phyloP scores from a whole-genome alignment of 1,140 invertebrate genomes.

The Anagrus nilaparvatae region DNA sequence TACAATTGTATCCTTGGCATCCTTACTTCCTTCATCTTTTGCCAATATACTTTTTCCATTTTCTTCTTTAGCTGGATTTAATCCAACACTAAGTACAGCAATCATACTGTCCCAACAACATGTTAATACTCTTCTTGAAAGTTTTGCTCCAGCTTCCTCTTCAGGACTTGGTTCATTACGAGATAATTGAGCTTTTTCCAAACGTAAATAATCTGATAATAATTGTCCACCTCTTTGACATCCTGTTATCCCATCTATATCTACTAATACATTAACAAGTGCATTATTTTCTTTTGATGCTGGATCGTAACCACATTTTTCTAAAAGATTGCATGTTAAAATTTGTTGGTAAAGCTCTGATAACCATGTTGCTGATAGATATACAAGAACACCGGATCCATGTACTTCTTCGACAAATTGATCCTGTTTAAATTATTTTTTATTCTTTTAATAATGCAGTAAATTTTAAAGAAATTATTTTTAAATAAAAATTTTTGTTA shows the following conservation, averaged over 20 bases:
- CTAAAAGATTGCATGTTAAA: slow-evolving; percentile 63
- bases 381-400: slow-evolving; percentile 81
- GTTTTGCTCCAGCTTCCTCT: slow-evolving; percentile 56
- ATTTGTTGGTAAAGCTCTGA: slow-evolving; percentile 83
- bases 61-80: slow-evolving; percentile 44
- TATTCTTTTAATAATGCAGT: not conserved
- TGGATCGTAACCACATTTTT: slow-evolving; percentile 54
- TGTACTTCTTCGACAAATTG: slow-evolving; percentile 87
- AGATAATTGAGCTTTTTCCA: slow-evolving; percentile 59
- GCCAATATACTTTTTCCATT: slow-evolving; percentile 34
- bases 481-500: slow-evolving; percentile 5
- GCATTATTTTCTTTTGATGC: slow-evolving; percentile 50
- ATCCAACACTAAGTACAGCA: slow-evolving; percentile 69
- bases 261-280: slow-evolving; percentile 65
- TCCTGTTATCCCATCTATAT: slow-evolving; percentile 72
- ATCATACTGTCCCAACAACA: slow-evolving; percentile 87
- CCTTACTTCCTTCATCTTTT: slow-evolving; percentile 47
- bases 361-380: slow-evolving; percentile 83
- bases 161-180: slow-evolving; percentile 57
- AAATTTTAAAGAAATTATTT: too few species aligned
- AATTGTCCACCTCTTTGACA: slow-evolving; percentile 58
- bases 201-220: slow-evolving; percentile 71
- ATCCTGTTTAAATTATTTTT: slow-evolving; percentile 45
- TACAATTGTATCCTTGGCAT: slow-evolving; percentile 65
- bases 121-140: slow-evolving; percentile 63